A percentile compares a stretch with the other conserved stretches of the same genome.
phyloP scores from a whole-genome alignment of 2,113 vertebrate species.

The Raja brachyura region DNA sequence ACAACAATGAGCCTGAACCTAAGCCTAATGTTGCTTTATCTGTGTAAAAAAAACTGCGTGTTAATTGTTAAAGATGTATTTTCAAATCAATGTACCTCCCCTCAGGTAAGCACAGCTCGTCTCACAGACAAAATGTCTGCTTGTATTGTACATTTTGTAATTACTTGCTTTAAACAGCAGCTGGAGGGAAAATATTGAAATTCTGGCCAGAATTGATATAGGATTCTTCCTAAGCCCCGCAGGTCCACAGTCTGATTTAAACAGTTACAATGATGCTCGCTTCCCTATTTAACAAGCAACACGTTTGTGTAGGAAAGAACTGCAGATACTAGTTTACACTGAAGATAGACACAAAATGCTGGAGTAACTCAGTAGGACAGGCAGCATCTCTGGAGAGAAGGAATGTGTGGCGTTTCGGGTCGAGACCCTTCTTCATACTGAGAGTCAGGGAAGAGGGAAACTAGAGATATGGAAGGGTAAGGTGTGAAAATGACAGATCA shows the following conservation, averaged over 20 bases:
- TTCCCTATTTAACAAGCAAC: background rate
- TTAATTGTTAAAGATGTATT: background rate
- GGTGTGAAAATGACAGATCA: too few relatives aligned
- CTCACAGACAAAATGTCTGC: background rate
- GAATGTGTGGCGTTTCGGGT: too few relatives aligned
- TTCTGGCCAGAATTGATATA: background rate
- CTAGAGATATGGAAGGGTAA: too few relatives aligned
- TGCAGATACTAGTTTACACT: too few relatives aligned
- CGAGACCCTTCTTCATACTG: too few relatives aligned
- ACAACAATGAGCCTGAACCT: too few relatives aligned
- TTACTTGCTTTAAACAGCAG: background rate
- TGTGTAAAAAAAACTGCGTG: background rate
- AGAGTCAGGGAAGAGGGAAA: too few relatives aligned
- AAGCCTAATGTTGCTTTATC: background rate
- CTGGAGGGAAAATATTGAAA: background rate
- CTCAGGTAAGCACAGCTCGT: background rate
- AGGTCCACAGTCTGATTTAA: background rate
- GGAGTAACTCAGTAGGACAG: too few relatives aligned
- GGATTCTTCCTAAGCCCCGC: background rate
- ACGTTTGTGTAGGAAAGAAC: background rate
- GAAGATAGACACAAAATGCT: too few relatives aligned
- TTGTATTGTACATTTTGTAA: background rate
- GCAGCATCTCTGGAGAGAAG: too few relatives aligned
- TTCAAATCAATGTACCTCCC: background rate
- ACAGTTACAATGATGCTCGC: background rate